These are phyloP conservation scores for Drosophila hydei DNA, from an alignment of 1,140 invertebrate genomes.

Conservation along the genomic window DNA sequence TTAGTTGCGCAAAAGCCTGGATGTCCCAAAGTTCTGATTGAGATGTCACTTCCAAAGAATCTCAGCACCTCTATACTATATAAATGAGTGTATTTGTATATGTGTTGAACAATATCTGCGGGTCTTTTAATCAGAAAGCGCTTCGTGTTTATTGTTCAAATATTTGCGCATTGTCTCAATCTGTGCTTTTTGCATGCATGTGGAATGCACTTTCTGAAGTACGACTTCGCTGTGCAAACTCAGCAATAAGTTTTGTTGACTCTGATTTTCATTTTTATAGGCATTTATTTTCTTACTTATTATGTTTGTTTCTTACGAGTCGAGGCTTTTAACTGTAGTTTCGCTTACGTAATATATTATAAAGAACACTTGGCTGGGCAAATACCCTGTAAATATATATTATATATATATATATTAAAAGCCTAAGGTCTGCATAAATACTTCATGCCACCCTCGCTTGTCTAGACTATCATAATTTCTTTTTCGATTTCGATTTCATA, in stretches of 20 bases:
- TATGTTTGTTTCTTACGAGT: conserved; percentile 28
- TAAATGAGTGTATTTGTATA: neutral
- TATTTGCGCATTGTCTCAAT: conserved; percentile 51
- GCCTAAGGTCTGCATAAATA: too few species aligned
- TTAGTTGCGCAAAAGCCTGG: conserved; percentile 43
- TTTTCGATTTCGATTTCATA: neutral
- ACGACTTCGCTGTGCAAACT: conserved; percentile 45
- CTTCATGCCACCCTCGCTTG: neutral
- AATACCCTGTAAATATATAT: neutral
- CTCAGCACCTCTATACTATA: conserved; percentile 3
- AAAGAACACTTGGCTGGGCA: neutral
- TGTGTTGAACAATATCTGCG: neutral
- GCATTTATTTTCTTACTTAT: conserved; percentile 30
- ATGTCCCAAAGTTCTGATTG: neutral
- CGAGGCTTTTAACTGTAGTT: conserved; percentile 13
- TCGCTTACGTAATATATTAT: neutral
- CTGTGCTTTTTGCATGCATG: conserved; percentile 60
- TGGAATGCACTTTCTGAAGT: conserved; percentile 59
- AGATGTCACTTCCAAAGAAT: conserved; percentile 31
- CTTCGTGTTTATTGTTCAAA: conserved; percentile 63
- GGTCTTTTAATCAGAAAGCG: conserved; percentile 61
- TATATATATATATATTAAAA: too few species aligned
- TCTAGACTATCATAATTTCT: neutral
- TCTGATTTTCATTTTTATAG: conserved; percentile 53
- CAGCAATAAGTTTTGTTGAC: conserved; percentile 66